Conservation (phyloP, 2,113 vertebrate species). For the Xerus inauris region DNA sequence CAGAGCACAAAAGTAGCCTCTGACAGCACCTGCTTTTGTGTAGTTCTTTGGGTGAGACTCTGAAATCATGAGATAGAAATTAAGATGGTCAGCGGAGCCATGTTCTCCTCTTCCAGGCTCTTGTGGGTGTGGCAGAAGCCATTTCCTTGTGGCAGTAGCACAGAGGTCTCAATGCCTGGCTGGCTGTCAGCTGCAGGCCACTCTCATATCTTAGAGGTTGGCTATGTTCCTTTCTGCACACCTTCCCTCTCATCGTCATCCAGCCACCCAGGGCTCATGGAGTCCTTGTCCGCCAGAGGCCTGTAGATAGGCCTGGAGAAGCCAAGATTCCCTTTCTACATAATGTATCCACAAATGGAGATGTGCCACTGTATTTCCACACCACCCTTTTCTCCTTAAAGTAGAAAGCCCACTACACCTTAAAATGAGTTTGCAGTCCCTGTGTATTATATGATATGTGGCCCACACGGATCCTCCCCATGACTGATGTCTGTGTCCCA, state of each 20-base stretch:
- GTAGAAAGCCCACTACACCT: not conserved
- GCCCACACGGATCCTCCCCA: not conserved
- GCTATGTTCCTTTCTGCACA: not conserved
- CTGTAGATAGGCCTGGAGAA: accelerated
- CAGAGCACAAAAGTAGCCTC: not conserved
- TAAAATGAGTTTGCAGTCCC: not conserved
- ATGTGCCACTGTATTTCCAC: not conserved
- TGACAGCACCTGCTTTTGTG: accelerated
- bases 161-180: not conserved
- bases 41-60: not conserved
- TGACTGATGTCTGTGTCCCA: not conserved
- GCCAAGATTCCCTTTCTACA: no score
- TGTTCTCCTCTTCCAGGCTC: not conserved
- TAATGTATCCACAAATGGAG: not conserved
- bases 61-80: not conserved
- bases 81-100: not conserved
- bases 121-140: not conserved
- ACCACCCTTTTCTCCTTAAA: not conserved
- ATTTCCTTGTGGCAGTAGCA: not conserved
- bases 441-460: not conserved
- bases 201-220: not conserved
- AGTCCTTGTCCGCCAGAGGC: not conserved
- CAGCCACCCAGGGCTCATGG: not conserved
- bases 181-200: not conserved
- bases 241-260: not conserved